Evolutionary conservation across 2,113 vertebrate genomes (phyloP), one percentile per base, ranked within the genome.

Genomic region (Nibea coibor): DNA sequence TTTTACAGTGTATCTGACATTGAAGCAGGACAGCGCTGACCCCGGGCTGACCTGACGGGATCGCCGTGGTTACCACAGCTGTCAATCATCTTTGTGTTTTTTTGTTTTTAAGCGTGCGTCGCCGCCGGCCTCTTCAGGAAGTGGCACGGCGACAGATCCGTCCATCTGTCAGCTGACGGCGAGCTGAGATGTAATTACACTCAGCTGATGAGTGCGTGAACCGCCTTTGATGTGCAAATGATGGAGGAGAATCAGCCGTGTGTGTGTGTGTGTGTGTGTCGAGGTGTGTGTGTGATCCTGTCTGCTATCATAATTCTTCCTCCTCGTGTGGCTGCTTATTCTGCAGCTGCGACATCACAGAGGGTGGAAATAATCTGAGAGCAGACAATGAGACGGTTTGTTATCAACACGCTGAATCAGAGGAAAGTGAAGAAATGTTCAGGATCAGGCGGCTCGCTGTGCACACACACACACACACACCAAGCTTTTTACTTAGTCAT

Each of bases 11-110:
- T 2, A 39, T 42, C 84, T 85, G 75, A 92, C 80, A 86, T 73
- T 83, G 83, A 87, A 82, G 73, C 72, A 83, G 88, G 86, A 78
- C 86, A 57, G 86, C 77, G 68, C 83, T 63, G 70, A 72, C 87
- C 84, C 64, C 54, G 6, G 88, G 85, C 85, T 75, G 73, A 79
- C 81, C 80, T 83, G 83, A 79, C 4, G 68, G 81, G 31, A 72
- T 42, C 10, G 14, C 39, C 54, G 77, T 78, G 79, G 77, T 75
- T 69, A 88, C 84, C 88, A 78, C 78, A 86, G 70, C 83, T 91
- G 91, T 86, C 87, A 85, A 14, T 89, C 85, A 89, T 80, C 57
- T 63, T 65, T 39, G 35, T 39, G 24, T 39, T 39, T 39, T 39
- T 39, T 72, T 61, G 19, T 65, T 77, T 81, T 50, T 67, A 82